These are phyloP conservation scores for Heliconius ethilla DNA, from an alignment of 2,888 invertebrate species.

Conservation along the genomic window DNA sequence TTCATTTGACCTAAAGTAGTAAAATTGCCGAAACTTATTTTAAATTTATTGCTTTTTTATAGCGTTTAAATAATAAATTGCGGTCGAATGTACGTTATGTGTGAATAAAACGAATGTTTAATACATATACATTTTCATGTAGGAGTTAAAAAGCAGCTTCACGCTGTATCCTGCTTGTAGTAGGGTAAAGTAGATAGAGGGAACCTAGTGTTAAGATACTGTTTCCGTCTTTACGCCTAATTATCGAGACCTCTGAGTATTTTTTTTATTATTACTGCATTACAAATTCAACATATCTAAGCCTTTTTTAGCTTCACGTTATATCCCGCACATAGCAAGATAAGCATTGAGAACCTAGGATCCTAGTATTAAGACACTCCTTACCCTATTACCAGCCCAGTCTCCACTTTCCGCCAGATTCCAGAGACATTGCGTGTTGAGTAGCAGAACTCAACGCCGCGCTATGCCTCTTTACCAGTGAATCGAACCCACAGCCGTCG, in stretches of 20 bases:
- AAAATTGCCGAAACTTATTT: neutral
- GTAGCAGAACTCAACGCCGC: neutral
- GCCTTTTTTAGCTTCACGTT: no score
- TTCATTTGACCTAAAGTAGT: conserved; percentile 11
- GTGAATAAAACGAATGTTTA: neutral
- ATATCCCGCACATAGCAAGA: no score
- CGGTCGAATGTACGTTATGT: neutral
- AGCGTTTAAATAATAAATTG: conserved; percentile 17
- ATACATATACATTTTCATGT: neutral
- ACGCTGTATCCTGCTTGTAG: no score
- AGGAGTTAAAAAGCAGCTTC: neutral
- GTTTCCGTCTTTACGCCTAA: no score
- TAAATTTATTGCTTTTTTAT: conserved; percentile 8
- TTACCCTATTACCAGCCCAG: no score
- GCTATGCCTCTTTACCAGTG: neutral
- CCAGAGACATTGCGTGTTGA: neutral
- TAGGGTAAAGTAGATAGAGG: no score
- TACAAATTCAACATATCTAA: no score
- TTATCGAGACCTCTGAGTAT: no score
- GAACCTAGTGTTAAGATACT: no score
- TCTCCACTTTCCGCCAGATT: neutral
- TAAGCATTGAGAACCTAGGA: neutral
- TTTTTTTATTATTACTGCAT: no score
- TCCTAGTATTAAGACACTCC: neutral
- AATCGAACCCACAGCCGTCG: no score